A percentile compares a stretch with the other conserved stretches of the same genome.
Evolutionary conservation across 2,113 vertebrate genomes (phyloP).

Genomic region (Scopus umbretta): DNA sequence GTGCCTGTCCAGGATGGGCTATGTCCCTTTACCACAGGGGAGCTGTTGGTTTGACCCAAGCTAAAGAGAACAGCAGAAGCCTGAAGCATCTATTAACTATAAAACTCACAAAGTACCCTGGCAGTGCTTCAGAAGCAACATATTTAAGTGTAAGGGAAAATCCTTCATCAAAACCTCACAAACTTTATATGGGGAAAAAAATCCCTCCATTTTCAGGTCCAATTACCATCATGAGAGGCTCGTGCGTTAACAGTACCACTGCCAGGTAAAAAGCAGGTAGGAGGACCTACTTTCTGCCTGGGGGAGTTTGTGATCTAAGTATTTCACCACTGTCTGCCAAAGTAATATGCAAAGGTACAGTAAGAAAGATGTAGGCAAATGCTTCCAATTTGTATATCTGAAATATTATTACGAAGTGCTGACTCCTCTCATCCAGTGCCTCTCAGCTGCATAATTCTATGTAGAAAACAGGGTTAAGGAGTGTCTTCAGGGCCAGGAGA

Average conservation of each 20-base stretch:
- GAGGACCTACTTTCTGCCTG: neutral
- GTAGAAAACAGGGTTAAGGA: neutral
- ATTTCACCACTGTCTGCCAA: constrained; percentile 30
- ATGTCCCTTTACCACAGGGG: neutral
- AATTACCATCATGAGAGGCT: neutral
- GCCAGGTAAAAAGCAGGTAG: neutral
- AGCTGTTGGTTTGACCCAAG: neutral
- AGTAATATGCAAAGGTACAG: constrained; percentile 34
- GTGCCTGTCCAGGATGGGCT: neutral
- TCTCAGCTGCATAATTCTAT: neutral
- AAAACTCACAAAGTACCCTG: neutral
- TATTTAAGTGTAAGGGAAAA: neutral
- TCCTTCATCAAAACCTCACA: neutral
- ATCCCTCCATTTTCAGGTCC: neutral
- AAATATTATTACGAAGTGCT: constrained; percentile 27
- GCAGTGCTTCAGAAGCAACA: neutral
- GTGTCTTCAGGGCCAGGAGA: constrained; percentile 13
- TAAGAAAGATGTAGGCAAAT: constrained; percentile 40
- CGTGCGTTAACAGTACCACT: neutral
- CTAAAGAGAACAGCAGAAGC: neutral
- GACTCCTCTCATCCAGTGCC: constrained; percentile 17
- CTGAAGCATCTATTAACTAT: neutral
- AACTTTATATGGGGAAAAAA: neutral
- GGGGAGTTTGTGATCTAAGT: constrained; percentile 11
- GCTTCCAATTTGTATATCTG: constrained; percentile 43